Base-by-base conservation (phyloP, 2,888 invertebrate genomes). In the Parochlus steinenii region DNA sequence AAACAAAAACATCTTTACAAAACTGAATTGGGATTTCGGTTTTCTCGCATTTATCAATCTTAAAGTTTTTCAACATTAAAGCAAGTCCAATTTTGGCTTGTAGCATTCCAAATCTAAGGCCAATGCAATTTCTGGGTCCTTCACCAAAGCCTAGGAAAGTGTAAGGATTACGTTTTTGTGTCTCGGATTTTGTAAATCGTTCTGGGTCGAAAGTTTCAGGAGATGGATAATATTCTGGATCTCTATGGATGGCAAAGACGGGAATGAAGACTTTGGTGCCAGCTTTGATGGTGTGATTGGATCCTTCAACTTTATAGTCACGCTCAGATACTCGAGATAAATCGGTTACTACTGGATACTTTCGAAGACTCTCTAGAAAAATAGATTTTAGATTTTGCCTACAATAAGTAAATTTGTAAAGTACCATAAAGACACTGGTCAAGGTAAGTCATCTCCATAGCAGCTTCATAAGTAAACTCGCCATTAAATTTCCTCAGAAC, bases 391-490 rank as follows among this genome's bases (percentile, higher is more conserved):
- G n/a, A n/a, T n/a, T n/a, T n/a, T n/a, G n/a, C n/a, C n/a, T n/a
- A n/a, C n/a, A n/a, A n/a, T n/a, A n/a, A n/a, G n/a, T n/a, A n/a
- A n/a, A n/a, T n/a, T n/a, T n/a, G n/a, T n/a, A n/a, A n/a, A n/a
- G n/a, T 46, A 67, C 67, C 67, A 40, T 64, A 61, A 6, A 68
- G 46, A 7, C 68, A 56, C n/a, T 24, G 36, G 12, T 25, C 36
- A n/a, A 17, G 12, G 19, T 24, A 36, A n/a, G 23, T 24, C 36
- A 36, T 36, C 4, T 17, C 15, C 36, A 36, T 36, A 19, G 30
- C 17, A 12, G 29, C 16, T 10, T 36, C 36, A 14, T 36, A 36
- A 3, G 30, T 30, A 3, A 36, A 5, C 25, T 36, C 30, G 14
- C 28, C 28, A 10, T 36, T 15, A 18, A 30, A 14, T 12, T 30